phyloP scores from a whole-genome alignment of 2,113 vertebrate genomes.

The Labeo rohita region DNA sequence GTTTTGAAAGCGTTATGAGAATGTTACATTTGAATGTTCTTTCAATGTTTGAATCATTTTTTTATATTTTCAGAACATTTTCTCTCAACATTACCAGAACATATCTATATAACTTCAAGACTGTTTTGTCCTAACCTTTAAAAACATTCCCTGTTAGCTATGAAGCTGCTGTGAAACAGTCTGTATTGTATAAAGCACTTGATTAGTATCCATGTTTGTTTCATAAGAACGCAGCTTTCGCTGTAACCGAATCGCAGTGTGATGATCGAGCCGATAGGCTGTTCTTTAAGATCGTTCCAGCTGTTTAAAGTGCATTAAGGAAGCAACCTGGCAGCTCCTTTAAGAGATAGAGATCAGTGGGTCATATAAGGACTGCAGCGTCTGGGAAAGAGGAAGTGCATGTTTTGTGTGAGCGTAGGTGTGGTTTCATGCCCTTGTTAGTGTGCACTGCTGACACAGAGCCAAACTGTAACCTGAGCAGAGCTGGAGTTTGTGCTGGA shows the following conservation, averaged over 20 bases:
- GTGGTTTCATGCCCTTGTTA: conserved; percentile 1
- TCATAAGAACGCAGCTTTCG: too few relatives aligned
- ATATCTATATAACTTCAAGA: too few relatives aligned
- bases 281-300: neutral
- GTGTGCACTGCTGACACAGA: neutral
- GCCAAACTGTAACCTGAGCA: conserved; percentile 41
- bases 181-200: neutral
- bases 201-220: too few relatives aligned
- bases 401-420: neutral
- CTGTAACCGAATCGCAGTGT: too few relatives aligned
- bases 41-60: too few relatives aligned
- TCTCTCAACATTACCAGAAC: too few relatives aligned
- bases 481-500: neutral
- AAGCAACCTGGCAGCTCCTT: neutral
- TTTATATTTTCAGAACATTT: too few relatives aligned
- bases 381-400: conserved; percentile 14
- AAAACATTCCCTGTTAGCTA: too few relatives aligned
- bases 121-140: too few relatives aligned
- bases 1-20: too few relatives aligned
- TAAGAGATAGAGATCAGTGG: neutral
- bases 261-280: neutral
- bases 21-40: too few relatives aligned
- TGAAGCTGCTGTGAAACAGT: too few relatives aligned
- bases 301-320: neutral
- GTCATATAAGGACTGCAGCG: neutral